phyloP scores from a whole-genome alignment of 2,888 invertebrate genomes.

The Pachliopta kotzebuea region DNA sequence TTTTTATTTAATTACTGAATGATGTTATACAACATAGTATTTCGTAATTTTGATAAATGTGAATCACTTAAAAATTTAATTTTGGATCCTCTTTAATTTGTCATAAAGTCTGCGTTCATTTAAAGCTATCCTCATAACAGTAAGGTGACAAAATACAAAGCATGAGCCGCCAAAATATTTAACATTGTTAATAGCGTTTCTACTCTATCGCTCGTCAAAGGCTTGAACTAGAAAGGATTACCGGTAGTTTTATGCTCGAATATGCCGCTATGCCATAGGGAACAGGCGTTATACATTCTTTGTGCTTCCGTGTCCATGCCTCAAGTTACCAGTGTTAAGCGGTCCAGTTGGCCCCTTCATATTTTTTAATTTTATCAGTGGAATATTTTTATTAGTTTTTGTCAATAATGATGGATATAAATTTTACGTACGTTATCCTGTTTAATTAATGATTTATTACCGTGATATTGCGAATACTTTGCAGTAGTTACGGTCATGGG shows the following conservation, averaged over 20 bases:
- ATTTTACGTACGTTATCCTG: too few relatives aligned
- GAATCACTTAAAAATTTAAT: not conserved
- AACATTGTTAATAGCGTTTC: conserved; percentile 65
- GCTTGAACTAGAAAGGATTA: conserved; percentile 73
- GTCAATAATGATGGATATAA: too few relatives aligned
- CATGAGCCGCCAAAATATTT: conserved; percentile 65
- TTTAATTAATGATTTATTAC: too few relatives aligned
- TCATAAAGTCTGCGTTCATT: not conserved
- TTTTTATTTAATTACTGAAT: too few relatives aligned
- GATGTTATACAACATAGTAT: too few relatives aligned
- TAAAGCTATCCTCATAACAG: not conserved
- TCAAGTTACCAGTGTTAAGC: conserved; percentile 39
- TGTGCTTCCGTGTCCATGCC: conserved; percentile 52
- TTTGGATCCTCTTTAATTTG: not conserved
- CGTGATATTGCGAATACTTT: too few relatives aligned
- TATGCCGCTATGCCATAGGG: conserved; percentile 42
- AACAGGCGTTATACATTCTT: conserved; percentile 46
- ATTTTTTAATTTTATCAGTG: too few relatives aligned
- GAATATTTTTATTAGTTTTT: too few relatives aligned
- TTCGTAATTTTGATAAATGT: too few relatives aligned
- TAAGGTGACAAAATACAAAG: conserved; percentile 46
- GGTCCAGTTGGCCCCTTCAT: too few relatives aligned
- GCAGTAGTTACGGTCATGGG: too few relatives aligned
- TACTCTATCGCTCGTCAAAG: conserved; percentile 69
- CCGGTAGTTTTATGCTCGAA: conserved; percentile 58